Percentiles rank a stretch among this genome's conserved stretches.
These are phyloP conservation scores for Drosophila nebulosa DNA, from an alignment of 1,140 invertebrate genomes.

Conservation along the genomic window DNA sequence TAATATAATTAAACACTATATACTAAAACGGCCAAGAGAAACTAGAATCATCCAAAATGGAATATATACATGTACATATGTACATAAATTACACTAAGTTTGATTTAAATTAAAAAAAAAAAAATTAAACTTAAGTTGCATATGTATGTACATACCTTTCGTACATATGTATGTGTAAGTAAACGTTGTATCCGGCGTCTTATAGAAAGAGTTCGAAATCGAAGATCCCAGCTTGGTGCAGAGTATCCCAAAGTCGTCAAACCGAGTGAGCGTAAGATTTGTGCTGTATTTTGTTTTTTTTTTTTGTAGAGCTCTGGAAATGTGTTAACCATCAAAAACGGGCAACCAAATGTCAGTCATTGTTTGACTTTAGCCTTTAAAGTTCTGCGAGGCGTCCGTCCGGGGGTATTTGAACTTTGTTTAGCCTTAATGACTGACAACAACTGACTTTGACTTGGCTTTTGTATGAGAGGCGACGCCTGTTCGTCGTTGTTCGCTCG, in stretches of 20 bases:
- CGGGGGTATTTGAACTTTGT: constrained; percentile 50
- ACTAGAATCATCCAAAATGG: too few species aligned
- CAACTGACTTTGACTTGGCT: constrained; percentile 39
- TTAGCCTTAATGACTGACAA: constrained; percentile 53
- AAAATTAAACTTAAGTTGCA: too few species aligned
- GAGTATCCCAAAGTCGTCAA: background rate
- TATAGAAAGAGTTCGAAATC: too few species aligned
- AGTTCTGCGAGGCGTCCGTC: constrained; percentile 20
- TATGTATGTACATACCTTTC: too few species aligned
- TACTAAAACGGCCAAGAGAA: too few species aligned
- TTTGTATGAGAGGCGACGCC: constrained; percentile 19
- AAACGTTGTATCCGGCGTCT: too few species aligned
- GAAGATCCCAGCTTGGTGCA: background rate
- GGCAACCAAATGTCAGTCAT: constrained; percentile 11
- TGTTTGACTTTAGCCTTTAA: constrained; percentile 30
- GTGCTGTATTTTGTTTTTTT: background rate
- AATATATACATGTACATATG: too few species aligned
- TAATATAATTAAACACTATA: too few species aligned
- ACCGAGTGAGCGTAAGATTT: background rate
- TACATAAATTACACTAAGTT: too few species aligned
- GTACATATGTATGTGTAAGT: too few species aligned
- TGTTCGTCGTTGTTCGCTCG: background rate
- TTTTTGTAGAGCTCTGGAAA: constrained; percentile 2
- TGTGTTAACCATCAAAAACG: constrained; percentile 12
- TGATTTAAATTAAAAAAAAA: too few species aligned